These are phyloP conservation scores for Epinotia nisella DNA, from an alignment of 2,888 invertebrate genomes.

Conservation along the genomic window DNA sequence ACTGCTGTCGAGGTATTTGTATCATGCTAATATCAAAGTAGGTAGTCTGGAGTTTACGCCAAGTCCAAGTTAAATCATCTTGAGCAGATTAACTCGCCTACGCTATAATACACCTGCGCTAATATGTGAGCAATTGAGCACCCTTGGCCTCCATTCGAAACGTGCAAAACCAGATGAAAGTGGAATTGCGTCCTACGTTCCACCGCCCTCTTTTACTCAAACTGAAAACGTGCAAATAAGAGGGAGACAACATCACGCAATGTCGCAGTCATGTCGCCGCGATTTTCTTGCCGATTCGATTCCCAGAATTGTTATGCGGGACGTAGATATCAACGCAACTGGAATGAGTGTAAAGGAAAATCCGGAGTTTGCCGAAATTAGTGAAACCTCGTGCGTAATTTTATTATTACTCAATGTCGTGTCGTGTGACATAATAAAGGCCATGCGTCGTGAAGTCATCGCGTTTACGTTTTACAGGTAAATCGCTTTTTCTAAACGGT, in stretches of 20 bases:
- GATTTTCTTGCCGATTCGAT: not conserved
- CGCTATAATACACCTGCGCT: not conserved
- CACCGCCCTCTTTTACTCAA: not conserved
- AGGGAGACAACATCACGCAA: not conserved
- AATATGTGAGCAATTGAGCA: not conserved
- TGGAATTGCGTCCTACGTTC: not conserved
- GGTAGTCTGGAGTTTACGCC: not conserved
- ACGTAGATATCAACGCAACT: constrained; percentile 7
- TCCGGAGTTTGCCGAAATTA: constrained; percentile 18
- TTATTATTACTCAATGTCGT: constrained; percentile 23
- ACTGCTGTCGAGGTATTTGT: too few species aligned
- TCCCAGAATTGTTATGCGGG: not conserved
- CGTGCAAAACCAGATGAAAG: constrained; percentile 3
- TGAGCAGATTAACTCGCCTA: not conserved
- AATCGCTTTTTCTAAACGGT: constrained; percentile 7
- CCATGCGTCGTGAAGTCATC: constrained; percentile 1
- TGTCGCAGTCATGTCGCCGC: not conserved
- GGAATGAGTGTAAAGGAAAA: constrained; percentile 21
- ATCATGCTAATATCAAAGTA: not conserved
- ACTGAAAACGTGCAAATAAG: constrained; percentile 1
- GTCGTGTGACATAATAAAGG: constrained; percentile 28
- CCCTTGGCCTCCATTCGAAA: constrained; percentile 10
- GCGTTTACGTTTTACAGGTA: not conserved
- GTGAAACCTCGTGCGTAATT: constrained; percentile 22
- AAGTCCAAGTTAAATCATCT: not conserved